Percentiles rank a stretch among this genome's conserved stretches.
These are phyloP conservation scores for Uropsilus gracilis DNA, from an alignment of 2,113 vertebrate genomes.

Conservation along the genomic window DNA sequence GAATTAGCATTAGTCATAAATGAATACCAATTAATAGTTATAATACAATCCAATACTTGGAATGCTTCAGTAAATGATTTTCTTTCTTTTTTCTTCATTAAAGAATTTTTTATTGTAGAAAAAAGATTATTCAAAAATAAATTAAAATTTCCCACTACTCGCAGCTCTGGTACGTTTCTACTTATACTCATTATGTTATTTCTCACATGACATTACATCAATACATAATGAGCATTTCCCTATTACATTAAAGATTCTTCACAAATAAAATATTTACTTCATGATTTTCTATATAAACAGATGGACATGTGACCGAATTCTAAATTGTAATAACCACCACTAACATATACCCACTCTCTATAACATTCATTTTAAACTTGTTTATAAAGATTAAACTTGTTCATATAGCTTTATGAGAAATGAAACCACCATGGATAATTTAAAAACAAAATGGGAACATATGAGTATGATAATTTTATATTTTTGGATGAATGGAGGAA, in stretches of 20 bases:
- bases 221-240: conserved; percentile 8
- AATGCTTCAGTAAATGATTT: conserved; percentile 35
- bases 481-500: not conserved
- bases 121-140: conserved; percentile 37
- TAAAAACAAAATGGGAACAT: conserved; percentile 20
- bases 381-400: conserved; percentile 49
- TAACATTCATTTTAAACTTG: conserved; percentile 37
- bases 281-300: not conserved
- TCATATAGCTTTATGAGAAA: not conserved
- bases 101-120: not conserved
- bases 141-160: not conserved
- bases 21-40: not conserved
- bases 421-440: not conserved
- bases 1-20: not conserved
- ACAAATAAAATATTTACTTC: conserved; percentile 17
- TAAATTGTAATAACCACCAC: not conserved
- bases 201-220: not conserved
- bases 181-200: too few relatives aligned
- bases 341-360: not conserved
- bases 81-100: not conserved
- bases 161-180: not conserved
- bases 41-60: not conserved
- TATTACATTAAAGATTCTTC: not conserved
- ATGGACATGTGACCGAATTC: not conserved
- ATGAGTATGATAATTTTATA: not conserved